A percentile compares a stretch with the other conserved stretches of the same genome.
Conservation (phyloP, 2,888 invertebrate genomes). For the Nephrotoma appendiculata region DNA sequence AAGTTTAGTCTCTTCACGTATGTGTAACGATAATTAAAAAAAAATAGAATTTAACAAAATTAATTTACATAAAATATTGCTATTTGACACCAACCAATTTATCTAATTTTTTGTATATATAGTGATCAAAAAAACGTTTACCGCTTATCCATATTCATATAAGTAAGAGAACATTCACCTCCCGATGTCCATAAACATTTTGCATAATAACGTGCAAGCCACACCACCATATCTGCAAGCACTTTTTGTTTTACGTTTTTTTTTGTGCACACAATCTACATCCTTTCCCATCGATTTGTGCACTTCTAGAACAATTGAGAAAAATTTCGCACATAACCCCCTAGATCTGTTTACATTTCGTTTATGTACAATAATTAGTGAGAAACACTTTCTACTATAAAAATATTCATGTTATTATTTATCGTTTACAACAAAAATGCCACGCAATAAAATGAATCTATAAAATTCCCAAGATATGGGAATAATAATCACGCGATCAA, state of each 20-base stretch:
- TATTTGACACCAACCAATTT: background rate
- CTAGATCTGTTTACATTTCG: background rate
- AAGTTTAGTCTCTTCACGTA: background rate
- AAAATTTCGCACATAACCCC: background rate
- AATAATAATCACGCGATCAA: background rate
- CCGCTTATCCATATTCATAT: background rate
- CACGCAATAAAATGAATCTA: background rate
- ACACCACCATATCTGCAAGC: background rate
- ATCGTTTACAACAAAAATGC: background rate
- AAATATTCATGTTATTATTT: background rate
- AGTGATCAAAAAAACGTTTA: background rate
- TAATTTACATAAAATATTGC: background rate
- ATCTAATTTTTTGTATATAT: background rate
- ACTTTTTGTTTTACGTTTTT: background rate
- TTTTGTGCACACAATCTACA: background rate
- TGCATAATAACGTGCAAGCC: background rate
- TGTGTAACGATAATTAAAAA: background rate
- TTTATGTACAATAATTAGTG: background rate
- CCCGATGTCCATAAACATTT: background rate
- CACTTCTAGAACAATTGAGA: background rate
- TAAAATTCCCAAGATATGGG: background rate
- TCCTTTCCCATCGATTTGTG: background rate
- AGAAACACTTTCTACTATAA: background rate
- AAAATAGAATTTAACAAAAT: background rate
- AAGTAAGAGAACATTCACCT: background rate